Evolutionary conservation across 2,888 invertebrate species (phyloP).

Genomic region (Ferdinandea cuprea): DNA sequence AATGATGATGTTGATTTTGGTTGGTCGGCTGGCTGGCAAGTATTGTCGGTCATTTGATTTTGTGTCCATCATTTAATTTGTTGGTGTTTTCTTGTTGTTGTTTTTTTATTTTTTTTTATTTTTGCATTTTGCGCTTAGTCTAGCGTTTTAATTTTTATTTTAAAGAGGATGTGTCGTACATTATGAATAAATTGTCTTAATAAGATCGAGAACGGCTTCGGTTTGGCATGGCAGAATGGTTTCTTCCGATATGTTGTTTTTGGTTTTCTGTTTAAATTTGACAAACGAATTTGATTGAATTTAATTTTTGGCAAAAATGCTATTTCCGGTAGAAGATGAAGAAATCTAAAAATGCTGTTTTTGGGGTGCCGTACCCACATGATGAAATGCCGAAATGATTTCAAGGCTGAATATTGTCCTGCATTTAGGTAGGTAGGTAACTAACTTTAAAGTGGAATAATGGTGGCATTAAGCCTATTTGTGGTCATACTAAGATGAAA

Average conservation of each 20-base stretch:
- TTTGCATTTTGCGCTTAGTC: slow-evolving; percentile 18
- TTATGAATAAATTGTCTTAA: slow-evolving; percentile 66
- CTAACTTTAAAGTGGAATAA: too few relatives aligned
- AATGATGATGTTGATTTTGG: slow-evolving; percentile 73
- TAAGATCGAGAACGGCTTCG: slow-evolving; percentile 29
- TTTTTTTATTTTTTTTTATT: slow-evolving; percentile 13
- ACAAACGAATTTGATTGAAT: background rate
- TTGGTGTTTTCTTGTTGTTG: background rate
- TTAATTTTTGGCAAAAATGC: background rate
- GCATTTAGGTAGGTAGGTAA: too few relatives aligned
- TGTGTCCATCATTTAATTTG: slow-evolving; percentile 11
- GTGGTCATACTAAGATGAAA: too few relatives aligned
- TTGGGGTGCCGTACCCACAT: background rate
- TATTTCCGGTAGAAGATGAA: background rate
- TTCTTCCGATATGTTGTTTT: slow-evolving; percentile 44
- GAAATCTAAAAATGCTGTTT: background rate
- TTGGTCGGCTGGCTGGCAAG: slow-evolving; percentile 29
- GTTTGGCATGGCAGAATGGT: slow-evolving; percentile 36
- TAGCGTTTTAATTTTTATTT: slow-evolving; percentile 56
- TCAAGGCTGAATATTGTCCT: too few relatives aligned
- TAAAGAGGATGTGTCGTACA: slow-evolving; percentile 48
- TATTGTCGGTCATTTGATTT: slow-evolving; percentile 64
- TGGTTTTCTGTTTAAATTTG: background rate
- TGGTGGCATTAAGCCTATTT: too few relatives aligned
- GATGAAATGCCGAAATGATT: too few relatives aligned